Evolutionary conservation across 2,113 vertebrate species (phyloP).

Genomic region (Esox niger): DNA sequence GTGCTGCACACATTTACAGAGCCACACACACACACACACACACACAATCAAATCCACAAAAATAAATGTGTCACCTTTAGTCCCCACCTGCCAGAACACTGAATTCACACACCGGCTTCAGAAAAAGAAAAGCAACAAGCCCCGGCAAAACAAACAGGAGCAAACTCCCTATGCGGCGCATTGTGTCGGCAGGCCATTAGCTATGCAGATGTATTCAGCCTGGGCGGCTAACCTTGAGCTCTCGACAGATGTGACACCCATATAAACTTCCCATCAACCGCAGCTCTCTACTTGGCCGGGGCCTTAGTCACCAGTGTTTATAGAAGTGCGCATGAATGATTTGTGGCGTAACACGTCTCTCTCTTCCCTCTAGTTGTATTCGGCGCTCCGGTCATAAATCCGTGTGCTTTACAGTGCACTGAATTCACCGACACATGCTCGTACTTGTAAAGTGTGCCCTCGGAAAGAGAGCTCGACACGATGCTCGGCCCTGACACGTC

Average conservation of each 20-base stretch:
- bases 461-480: too few species aligned
- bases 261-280: constrained; percentile 60
- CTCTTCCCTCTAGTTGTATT: neutral
- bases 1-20: constrained; percentile 1
- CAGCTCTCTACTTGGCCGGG: constrained; percentile 45
- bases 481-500: too few species aligned
- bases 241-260: constrained; percentile 57
- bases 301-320: constrained; percentile 54
- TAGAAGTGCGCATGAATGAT: constrained; percentile 56
- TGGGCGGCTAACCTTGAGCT: constrained; percentile 62
- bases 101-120: neutral
- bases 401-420: neutral
- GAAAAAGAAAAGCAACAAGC: constrained; percentile 8
- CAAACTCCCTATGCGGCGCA: constrained; percentile 59
- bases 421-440: too few species aligned
- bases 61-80: neutral
- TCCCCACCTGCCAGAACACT: neutral
- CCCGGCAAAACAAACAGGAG: constrained; percentile 42
- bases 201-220: constrained; percentile 67
- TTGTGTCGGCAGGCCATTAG: constrained; percentile 51
- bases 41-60: neutral
- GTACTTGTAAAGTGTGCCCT: too few species aligned
- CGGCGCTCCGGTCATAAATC: neutral
- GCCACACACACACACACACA: constrained; percentile 1
- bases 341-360: constrained; percentile 7